Conservation (phyloP, 1,140 invertebrate species). For the Melitaea cinxia region DNA sequence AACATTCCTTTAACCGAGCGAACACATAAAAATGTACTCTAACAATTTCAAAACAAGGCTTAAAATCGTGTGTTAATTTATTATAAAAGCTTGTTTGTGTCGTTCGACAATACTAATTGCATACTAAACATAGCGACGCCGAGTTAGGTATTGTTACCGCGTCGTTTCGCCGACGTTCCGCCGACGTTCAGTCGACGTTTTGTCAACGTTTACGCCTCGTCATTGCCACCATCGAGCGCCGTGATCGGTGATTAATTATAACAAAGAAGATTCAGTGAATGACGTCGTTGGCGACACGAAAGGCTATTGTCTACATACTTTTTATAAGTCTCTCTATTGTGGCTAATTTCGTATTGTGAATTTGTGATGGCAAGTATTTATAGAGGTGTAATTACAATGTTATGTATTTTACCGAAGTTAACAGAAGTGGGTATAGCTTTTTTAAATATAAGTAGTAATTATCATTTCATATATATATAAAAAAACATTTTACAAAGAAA, state of each 20-base stretch:
- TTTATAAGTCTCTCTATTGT: slow-evolving; percentile 12
- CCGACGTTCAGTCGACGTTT: slow-evolving; percentile 31
- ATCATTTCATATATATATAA: too few relatives aligned
- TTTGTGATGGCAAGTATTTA: background rate
- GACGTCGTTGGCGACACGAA: slow-evolving; percentile 9
- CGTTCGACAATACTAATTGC: slow-evolving; percentile 40
- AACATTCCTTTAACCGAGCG: slow-evolving; percentile 12
- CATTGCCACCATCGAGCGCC: slow-evolving; percentile 22
- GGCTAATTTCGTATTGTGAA: background rate
- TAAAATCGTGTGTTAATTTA: slow-evolving; percentile 20
- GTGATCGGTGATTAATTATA: slow-evolving; percentile 34
- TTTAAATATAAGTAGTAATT: too few relatives aligned
- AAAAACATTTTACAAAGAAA: too few relatives aligned
- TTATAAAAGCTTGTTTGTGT: slow-evolving; percentile 23
- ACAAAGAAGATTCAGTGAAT: slow-evolving; percentile 25
- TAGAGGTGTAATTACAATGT: background rate
- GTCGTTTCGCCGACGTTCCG: background rate
- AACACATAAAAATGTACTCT: slow-evolving; percentile 22
- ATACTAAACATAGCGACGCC: slow-evolving; percentile 30
- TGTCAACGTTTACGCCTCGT: slow-evolving; percentile 34
- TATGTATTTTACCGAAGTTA: too few relatives aligned
- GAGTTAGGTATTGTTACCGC: background rate
- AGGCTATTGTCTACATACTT: slow-evolving; percentile 14
- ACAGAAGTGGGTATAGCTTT: too few relatives aligned
- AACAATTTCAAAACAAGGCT: background rate